Evolutionary conservation across 2,113 vertebrate species (phyloP), one percentile per base, ranked within the genome.

Genomic region (Pimephales promelas): DNA sequence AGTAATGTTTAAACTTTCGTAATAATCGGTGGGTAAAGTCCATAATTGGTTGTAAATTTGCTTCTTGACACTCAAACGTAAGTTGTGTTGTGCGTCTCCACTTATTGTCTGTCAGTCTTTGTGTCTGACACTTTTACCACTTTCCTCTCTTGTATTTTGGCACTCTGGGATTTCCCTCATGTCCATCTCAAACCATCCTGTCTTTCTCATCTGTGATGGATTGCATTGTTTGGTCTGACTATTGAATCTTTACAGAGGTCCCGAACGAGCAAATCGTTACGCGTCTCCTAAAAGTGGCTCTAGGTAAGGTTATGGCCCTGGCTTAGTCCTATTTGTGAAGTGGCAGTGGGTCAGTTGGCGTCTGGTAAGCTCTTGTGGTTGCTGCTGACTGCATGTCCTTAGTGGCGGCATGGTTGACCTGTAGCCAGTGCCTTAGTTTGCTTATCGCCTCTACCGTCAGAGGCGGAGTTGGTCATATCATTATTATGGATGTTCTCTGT

Each of bases 361-460:
- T 90, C 81, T 82, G 71, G 5, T 71, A 85, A 87, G 54, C 71
- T 49, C 81, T 62, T 82, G 84, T 68, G 76, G 72, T 66, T 87
- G 83, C 83, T 68, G 43, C 88, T 36, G 70, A 86, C 81, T 88
- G 79, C 80, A 84, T 84, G 85, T 34, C 57, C 36, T 83, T 75
- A 74, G 47, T 84, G 64, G 82, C 74, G 71, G 83, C n/a, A 28
- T 83, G 79, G 75, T 86, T 68, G 81, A 88, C 85, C 49, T 82
- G 43, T 78, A 64, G 64, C 59, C 28, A 10, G 68, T 61, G 80
- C 64, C 52, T 75, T n/a, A 45, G 56, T 78, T 61, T 61, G 75
- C 56, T 61, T 45, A 43, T 78, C 28, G 10, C 28, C 59, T 84
- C 82, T 74, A 83, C 85, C 84, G 40, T 79, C 71, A 56, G 56